A percentile compares a stretch with the other conserved stretches of the same genome.
phyloP scores from a whole-genome alignment of 2,888 invertebrate species.

The Disparrhopalites patrizii region DNA sequence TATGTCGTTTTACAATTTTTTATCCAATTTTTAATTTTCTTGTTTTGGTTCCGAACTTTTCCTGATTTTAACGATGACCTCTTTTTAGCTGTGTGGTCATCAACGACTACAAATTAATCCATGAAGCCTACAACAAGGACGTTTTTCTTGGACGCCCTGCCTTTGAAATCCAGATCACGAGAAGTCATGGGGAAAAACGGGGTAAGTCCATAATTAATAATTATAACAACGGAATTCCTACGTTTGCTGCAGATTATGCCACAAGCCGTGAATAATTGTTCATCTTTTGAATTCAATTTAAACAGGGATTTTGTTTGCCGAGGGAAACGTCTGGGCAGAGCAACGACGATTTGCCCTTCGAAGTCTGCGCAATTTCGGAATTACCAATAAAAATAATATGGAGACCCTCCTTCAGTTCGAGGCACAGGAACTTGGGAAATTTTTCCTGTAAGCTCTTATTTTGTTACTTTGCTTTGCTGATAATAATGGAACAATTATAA shows the following conservation, averaged over 20 bases:
- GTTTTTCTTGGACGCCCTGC: conserved; percentile 39
- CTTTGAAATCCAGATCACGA: conserved; percentile 44
- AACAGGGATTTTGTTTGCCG: conserved; percentile 39
- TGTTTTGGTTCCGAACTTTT: not conserved
- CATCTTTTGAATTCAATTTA: too few relatives aligned
- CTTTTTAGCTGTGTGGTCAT: conserved; percentile 44
- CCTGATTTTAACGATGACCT: too few relatives aligned
- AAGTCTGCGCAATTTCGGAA: conserved; percentile 41
- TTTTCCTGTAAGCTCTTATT: conserved; percentile 36
- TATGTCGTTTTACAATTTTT: conserved; percentile 7
- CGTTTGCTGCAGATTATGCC: conserved; percentile 26
- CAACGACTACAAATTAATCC: conserved; percentile 45
- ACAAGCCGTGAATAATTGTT: too few relatives aligned
- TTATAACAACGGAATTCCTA: not conserved
- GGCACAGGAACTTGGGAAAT: conserved; percentile 41
- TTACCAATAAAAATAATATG: conserved; percentile 44
- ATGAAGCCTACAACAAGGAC: conserved; percentile 43
- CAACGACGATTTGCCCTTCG: conserved; percentile 43
- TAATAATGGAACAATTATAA: not conserved
- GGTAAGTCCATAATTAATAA: conserved; percentile 26
- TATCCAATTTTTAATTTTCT: not conserved
- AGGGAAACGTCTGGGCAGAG: conserved; percentile 44
- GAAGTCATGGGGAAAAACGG: conserved; percentile 45
- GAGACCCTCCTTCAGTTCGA: conserved; percentile 40
- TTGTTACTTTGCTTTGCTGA: not conserved